These are phyloP conservation scores for Lepilemur septentrionalis DNA, from an alignment of 2,797 vertebrate genomes.

Conservation along the genomic window DNA sequence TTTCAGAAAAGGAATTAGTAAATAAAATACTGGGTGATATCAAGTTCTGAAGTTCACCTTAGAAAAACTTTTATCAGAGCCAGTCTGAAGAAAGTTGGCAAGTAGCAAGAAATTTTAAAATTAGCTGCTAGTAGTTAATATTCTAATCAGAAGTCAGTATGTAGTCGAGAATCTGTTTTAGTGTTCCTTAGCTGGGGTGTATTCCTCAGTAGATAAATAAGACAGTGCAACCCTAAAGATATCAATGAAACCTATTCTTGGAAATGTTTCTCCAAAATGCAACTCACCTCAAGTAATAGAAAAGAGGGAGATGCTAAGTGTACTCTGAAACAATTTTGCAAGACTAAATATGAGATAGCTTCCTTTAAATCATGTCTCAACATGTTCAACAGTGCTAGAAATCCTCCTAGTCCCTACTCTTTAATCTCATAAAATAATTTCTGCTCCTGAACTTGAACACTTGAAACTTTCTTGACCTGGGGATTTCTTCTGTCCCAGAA, in stretches of 20 bases:
- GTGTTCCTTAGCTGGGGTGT: background rate
- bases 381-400: background rate
- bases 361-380: background rate
- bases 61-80: background rate
- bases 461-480: background rate
- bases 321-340: background rate
- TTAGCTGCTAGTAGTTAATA: background rate
- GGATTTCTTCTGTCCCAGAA: background rate
- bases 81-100: background rate
- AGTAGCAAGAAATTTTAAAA: background rate
- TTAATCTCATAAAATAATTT: background rate
- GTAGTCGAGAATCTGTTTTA: background rate
- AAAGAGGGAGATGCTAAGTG: background rate
- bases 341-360: background rate
- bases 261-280: background rate
- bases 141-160: background rate
- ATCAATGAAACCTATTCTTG: background rate
- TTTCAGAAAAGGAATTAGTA: background rate
- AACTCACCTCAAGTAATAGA: background rate
- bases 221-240: background rate
- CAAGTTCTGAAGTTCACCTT: background rate
- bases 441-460: background rate
- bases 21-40: background rate
- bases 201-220: background rate
- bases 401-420: background rate